Conservation (phyloP, 2,113 vertebrate genomes). For the Phaethon lepturus region DNA sequence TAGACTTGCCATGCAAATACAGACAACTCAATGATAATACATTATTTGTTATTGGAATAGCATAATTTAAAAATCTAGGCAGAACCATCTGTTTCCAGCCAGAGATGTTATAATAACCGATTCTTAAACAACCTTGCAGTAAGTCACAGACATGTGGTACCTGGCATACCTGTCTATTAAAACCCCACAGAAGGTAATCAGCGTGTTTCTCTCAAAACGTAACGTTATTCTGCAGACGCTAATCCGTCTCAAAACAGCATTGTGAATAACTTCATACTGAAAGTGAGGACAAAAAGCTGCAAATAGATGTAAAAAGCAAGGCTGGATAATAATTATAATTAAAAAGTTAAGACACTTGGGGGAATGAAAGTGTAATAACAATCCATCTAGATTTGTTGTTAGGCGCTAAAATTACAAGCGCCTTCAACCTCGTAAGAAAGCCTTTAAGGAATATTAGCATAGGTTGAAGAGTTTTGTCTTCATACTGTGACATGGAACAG, state of each 20-base stretch:
- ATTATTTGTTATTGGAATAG: neutral
- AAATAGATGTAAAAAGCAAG: neutral
- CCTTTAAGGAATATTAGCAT: neutral
- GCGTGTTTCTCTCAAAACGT: neutral
- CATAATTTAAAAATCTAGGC: neutral
- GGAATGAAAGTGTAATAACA: neutral
- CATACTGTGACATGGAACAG: neutral
- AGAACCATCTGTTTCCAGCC: neutral
- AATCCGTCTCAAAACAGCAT: neutral
- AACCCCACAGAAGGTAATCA: neutral
- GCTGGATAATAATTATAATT: neutral
- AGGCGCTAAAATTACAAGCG: conserved; percentile 5
- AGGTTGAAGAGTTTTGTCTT: neutral
- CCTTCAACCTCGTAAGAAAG: neutral
- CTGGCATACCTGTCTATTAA: neutral
- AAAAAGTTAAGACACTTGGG: neutral
- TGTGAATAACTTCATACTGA: neutral
- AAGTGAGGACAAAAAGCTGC: neutral
- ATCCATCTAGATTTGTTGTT: neutral
- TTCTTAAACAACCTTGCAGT: neutral
- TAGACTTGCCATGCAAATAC: neutral
- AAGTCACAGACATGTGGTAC: neutral
- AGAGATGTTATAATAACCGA: neutral
- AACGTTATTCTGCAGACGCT: neutral
- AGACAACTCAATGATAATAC: neutral